These are phyloP conservation scores for Gila orcuttii DNA, from an alignment of 2,113 vertebrate genomes.

Conservation along the genomic window DNA sequence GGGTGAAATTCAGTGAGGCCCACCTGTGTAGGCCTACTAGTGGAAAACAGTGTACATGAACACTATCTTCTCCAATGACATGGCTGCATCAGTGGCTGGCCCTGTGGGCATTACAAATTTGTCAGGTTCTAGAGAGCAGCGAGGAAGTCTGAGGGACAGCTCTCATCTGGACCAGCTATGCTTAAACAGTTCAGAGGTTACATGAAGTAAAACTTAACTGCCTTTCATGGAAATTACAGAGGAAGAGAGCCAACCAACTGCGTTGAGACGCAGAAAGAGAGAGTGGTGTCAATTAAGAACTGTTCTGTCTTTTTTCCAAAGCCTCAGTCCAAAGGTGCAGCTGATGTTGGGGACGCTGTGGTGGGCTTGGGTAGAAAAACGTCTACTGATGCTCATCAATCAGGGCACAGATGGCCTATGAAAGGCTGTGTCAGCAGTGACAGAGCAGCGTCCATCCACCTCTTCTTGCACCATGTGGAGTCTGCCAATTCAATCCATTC, in stretches of 20 bases:
- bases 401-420: constrained; percentile 78
- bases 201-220: constrained; percentile 73
- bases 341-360: constrained; percentile 37
- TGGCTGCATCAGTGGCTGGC: constrained; percentile 59
- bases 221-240: constrained; percentile 68
- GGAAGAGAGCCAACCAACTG: constrained; percentile 23
- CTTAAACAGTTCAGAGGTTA: constrained; percentile 70
- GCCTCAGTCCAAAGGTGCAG: constrained; percentile 38
- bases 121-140: constrained; percentile 55
- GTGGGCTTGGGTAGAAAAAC: constrained; percentile 28
- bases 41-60: constrained; percentile 36
- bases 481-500: constrained; percentile 63
- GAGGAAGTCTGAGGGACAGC: background rate
- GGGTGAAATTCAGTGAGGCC: constrained; percentile 20
- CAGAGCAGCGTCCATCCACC: constrained; percentile 64
- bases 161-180: constrained; percentile 60
- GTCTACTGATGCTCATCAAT: constrained; percentile 68
- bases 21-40: constrained; percentile 15
- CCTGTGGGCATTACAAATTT: constrained; percentile 73
- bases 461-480: constrained; percentile 61
- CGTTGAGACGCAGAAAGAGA: constrained; percentile 7
- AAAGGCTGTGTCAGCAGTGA: constrained; percentile 70
- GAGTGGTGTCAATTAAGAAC: constrained; percentile 36
- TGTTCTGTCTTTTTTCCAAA: constrained; percentile 6
- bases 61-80: constrained; percentile 4